Base-by-base conservation (phyloP, 2,888 invertebrate genomes). In the Eupithecia dodoneata region DNA sequence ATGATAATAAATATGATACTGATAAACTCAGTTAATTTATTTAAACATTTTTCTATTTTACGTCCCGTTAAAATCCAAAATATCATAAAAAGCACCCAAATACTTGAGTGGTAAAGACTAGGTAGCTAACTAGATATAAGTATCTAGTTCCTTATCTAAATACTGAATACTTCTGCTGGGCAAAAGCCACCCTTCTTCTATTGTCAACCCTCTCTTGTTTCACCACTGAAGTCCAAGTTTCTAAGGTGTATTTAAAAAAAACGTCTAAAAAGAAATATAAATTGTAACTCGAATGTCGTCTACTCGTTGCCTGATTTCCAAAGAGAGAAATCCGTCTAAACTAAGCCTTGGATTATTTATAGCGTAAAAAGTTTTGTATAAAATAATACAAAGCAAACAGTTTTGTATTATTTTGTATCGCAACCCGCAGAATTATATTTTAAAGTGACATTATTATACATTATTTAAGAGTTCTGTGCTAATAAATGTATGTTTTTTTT, bases 261-360 rank as follows among this genome's bases (percentile, higher is more conserved):
- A 7, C n/a, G n/a, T 10, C 6, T 9, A 18, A 18, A 18, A 42
- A 15, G 66, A 42, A 66, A 66, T 66, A 66, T 15, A 67, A 67
- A 30, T 45, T 69, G 69, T 69, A 69, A 47, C 47, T 3, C 13
- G 4, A 44, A 47, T 47, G 45, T 45, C 66, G 15, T 41, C 66
- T 9, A 15, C 44, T 69, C 69, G 65, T 18, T 18, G 67, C 67
- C 52, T 69, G n/a, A 63, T 55, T 69, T 74, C 69, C 30, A 12
- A 75, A 69, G 76, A 76, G 73, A 76, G 69, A 76, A 67, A 52
- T 69, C 59, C 73, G 75, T 75, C 70, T 73, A 59, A 63, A 67
- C 6, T 45, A 66, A 42, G 30, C n/a, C 55, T n/a, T 66, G 55
- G n/a, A 55, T 55, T 55, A n/a, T 55, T n/a, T n/a, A 55, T n/a